Conservation (phyloP, 2,797 vertebrate species). For the Periparus ater region DNA sequence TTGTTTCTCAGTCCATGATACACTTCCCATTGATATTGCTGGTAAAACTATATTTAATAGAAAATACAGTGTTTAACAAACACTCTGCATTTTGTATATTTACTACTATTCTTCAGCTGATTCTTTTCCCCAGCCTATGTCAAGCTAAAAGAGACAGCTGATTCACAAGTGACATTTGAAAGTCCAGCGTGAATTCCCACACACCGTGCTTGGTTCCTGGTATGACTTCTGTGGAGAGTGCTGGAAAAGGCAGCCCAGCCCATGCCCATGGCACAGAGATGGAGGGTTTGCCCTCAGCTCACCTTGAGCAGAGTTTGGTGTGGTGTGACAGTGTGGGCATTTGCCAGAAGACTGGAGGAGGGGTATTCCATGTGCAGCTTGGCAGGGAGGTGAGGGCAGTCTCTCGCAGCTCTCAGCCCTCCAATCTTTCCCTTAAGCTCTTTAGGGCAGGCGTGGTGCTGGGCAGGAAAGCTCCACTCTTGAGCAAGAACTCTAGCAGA, state of each 20-base stretch:
- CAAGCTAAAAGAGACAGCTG: neutral
- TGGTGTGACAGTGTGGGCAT: neutral
- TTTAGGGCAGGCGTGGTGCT: neutral
- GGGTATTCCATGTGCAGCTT: rapidly evolving
- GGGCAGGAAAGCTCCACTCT: neutral
- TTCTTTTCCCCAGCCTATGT: neutral
- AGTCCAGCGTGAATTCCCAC: neutral
- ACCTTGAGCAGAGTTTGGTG: neutral
- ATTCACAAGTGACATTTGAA: neutral
- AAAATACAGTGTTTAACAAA: constrained; percentile 13
- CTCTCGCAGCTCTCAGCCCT: neutral
- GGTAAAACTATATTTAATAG: neutral
- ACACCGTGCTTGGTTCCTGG: neutral
- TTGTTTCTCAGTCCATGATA: neutral
- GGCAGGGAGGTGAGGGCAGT: neutral
- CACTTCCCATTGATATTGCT: neutral
- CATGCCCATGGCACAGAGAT: neutral
- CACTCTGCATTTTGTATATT: neutral
- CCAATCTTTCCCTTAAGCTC: neutral
- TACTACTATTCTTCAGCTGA: neutral
- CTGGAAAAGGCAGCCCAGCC: neutral
- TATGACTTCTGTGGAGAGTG: neutral
- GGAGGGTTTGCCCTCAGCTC: neutral
- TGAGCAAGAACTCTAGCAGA: neutral
- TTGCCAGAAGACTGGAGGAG: neutral